Evolutionary conservation across 1,140 invertebrate genomes (phyloP).

Genomic region (Plutomurus gul): DNA sequence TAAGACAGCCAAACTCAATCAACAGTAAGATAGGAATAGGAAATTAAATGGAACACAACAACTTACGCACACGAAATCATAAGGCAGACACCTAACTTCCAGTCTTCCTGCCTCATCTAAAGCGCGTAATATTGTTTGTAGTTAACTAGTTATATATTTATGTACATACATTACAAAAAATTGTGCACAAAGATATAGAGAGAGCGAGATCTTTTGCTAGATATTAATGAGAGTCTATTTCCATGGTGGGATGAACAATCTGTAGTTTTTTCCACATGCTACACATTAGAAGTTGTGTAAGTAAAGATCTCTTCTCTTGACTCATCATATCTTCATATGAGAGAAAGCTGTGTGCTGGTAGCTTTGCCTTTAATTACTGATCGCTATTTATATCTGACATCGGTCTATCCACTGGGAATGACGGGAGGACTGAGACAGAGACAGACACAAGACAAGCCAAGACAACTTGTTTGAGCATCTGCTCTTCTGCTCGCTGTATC

Average conservation of each 20-base stretch:
- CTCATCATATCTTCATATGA: neutral
- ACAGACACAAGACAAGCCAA: neutral
- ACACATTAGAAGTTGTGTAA: neutral
- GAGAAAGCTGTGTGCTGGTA: neutral
- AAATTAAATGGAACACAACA: neutral
- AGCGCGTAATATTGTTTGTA: too few relatives aligned
- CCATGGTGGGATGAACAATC: neutral
- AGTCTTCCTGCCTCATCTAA: too few relatives aligned
- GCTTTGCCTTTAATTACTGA: constrained; percentile 42
- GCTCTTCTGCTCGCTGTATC: constrained; percentile 13
- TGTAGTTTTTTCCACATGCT: neutral
- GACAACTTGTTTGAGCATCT: constrained; percentile 50
- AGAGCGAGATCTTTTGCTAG: neutral
- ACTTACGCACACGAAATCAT: too few relatives aligned
- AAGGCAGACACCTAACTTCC: too few relatives aligned
- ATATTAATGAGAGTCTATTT: constrained; percentile 26
- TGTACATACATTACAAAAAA: neutral
- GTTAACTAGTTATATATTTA: too few relatives aligned
- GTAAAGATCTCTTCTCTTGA: neutral
- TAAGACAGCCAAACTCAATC: too few relatives aligned
- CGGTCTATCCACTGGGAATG: neutral
- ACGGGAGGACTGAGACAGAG: neutral
- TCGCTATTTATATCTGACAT: constrained; percentile 45
- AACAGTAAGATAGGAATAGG: neutral
- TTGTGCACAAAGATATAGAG: too few relatives aligned